phyloP scores from a whole-genome alignment of 2,113 vertebrate species.

The Cyphomyrus plagiostoma region DNA sequence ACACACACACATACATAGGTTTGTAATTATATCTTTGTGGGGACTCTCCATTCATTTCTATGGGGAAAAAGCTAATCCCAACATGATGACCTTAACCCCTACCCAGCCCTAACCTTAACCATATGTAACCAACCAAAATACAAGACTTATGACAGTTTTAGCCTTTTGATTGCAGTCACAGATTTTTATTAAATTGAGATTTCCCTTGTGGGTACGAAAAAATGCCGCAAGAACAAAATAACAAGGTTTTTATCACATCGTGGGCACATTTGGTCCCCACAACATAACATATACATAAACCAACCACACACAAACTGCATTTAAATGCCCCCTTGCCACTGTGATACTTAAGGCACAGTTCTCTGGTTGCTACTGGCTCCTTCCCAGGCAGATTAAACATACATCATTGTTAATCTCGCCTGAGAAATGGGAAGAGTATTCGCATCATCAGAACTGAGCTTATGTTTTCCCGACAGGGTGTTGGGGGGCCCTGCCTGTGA shows the following conservation, averaged over 20 bases:
- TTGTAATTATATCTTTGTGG: background rate
- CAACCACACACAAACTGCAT: conserved; percentile 5
- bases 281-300: background rate
- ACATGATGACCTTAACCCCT: background rate
- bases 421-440: conserved; percentile 51
- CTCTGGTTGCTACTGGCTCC: conserved; percentile 31
- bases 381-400: conserved; percentile 36
- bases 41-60: background rate
- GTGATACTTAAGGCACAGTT: conserved; percentile 28
- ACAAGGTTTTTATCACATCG: too few relatives aligned
- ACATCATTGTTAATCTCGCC: conserved; percentile 57
- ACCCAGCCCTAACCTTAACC: background rate
- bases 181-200: background rate
- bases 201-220: too few relatives aligned
- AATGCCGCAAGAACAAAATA: background rate
- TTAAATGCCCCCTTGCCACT: background rate
- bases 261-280: background rate
- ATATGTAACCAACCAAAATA: background rate
- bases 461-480: conserved; percentile 62
- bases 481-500: conserved; percentile 51
- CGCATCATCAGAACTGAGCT: conserved; percentile 55
- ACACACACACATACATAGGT: background rate
- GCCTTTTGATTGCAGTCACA: background rate
- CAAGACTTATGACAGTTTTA: background rate
- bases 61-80: background rate